Conservation (phyloP, 2,888 invertebrate species). For the Coleophora flavipennella region DNA sequence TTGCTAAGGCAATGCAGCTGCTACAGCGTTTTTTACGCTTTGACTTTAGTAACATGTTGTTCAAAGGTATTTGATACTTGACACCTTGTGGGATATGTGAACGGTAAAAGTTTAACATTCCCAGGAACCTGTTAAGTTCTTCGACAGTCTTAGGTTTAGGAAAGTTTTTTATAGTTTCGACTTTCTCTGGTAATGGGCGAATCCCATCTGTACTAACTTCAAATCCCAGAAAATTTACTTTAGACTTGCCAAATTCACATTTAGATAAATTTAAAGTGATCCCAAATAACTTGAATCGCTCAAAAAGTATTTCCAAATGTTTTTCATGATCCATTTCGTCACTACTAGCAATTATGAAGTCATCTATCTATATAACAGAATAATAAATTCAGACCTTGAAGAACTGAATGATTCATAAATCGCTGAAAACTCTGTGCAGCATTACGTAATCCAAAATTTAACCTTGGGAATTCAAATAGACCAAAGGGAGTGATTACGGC, state of each 20-base stretch:
- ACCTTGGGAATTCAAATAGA: too few species aligned
- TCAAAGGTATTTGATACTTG: background rate
- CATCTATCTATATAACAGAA: constrained; percentile 31
- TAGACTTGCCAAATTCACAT: constrained; percentile 10
- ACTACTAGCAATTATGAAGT: constrained; percentile 21
- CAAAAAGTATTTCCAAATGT: constrained; percentile 4
- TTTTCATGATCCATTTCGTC: constrained; percentile 3
- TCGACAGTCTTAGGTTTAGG: constrained; percentile 4
- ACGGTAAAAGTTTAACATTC: constrained; percentile 4
- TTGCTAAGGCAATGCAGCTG: too few species aligned
- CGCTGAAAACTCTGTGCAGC: too few species aligned
- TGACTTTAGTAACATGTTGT: background rate
- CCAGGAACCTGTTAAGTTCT: constrained; percentile 6
- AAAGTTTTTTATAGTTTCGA: constrained; percentile 4
- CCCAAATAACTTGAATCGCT: constrained; percentile 4
- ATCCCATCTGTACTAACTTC: constrained; percentile 14
- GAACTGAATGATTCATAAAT: constrained; percentile 9
- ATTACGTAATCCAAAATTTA: background rate
- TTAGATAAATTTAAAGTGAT: constrained; percentile 9
- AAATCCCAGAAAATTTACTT: constrained; percentile 13
- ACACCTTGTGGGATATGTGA: background rate
- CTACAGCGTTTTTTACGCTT: background rate
- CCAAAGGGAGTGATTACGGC: constrained; percentile 2
- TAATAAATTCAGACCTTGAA: constrained; percentile 9
- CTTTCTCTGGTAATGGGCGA: constrained; percentile 12